Evolutionary conservation across 2,113 vertebrate genomes (phyloP).

Genomic region (Lophius piscatorius): DNA sequence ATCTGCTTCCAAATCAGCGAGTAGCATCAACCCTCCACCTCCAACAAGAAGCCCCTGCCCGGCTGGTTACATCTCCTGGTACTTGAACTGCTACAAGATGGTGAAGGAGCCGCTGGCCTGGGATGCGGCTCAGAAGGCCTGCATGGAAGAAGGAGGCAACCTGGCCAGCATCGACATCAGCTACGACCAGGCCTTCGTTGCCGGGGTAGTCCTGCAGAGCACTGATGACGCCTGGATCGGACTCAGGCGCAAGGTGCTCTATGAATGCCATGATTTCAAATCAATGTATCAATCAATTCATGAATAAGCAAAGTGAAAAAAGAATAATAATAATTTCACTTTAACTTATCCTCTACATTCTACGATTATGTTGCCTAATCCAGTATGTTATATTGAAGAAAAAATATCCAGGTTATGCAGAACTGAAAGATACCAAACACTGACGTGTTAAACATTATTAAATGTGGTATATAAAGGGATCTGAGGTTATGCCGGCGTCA

Average conservation of each 20-base stretch:
- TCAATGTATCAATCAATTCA: no score
- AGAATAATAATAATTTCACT: no score
- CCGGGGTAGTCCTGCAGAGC: slow-evolving; percentile 72
- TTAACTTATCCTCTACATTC: no score
- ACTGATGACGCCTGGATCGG: slow-evolving; percentile 79
- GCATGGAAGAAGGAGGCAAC: slow-evolving; percentile 63
- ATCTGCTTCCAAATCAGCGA: slow-evolving; percentile 60
- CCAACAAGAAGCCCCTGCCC: slow-evolving; percentile 73
- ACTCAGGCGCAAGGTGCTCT: slow-evolving; percentile 70
- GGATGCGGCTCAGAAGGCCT: slow-evolving; percentile 69
- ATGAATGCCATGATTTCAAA: neutral
- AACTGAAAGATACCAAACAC: no score
- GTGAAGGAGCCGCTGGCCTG: slow-evolving; percentile 68
- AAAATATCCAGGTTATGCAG: no score
- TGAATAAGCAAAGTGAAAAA: no score
- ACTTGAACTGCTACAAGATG: slow-evolving; percentile 79
- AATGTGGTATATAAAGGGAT: no score
- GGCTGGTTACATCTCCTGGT: slow-evolving; percentile 75
- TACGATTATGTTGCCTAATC: no score
- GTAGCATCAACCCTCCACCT: slow-evolving; percentile 65
- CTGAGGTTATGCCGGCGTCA: no score
- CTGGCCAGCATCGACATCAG: slow-evolving; percentile 82
- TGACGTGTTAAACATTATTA: no score
- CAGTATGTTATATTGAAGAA: no score
- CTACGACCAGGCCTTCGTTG: slow-evolving; percentile 82